These are phyloP conservation scores for Andrena dorsata DNA, from an alignment of 2,888 invertebrate genomes.

Conservation along the genomic window DNA sequence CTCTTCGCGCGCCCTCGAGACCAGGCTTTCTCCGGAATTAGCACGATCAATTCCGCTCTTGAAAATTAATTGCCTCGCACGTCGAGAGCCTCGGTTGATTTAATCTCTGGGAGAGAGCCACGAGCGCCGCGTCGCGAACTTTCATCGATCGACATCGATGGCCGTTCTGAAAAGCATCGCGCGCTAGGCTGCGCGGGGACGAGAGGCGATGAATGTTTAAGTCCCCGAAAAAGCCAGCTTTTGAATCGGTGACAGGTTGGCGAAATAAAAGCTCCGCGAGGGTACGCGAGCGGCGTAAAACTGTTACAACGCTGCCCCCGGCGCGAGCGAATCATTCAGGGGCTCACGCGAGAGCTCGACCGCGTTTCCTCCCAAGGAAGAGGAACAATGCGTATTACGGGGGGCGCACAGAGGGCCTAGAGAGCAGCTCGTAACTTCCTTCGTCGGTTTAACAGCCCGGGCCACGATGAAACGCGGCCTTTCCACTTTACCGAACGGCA, in stretches of 20 bases:
- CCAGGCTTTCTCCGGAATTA: conserved; percentile 59
- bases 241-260: background rate
- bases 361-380: background rate
- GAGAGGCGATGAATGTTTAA: conserved; percentile 21
- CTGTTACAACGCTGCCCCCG: conserved; percentile 40
- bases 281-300: conserved; percentile 22
- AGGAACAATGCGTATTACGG: conserved; percentile 12
- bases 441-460: conserved; percentile 61
- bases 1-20: conserved; percentile 47
- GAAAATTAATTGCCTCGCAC: conserved; percentile 65
- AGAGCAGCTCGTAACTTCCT: conserved; percentile 64
- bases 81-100: conserved; percentile 61
- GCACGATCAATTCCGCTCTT: conserved; percentile 67
- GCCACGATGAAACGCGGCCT: conserved; percentile 33
- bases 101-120: conserved; percentile 55
- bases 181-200: background rate
- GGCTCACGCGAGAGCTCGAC: conserved; percentile 12
- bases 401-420: background rate
- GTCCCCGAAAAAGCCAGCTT: background rate
- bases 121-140: conserved; percentile 32
- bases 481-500: conserved; percentile 56
- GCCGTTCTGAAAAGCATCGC: background rate
- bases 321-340: conserved; percentile 14
- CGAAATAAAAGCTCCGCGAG: background rate
- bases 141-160: conserved; percentile 13